phyloP scores from a whole-genome alignment of 2,113 vertebrate genomes.

The Miniopterus natalensis region DNA sequence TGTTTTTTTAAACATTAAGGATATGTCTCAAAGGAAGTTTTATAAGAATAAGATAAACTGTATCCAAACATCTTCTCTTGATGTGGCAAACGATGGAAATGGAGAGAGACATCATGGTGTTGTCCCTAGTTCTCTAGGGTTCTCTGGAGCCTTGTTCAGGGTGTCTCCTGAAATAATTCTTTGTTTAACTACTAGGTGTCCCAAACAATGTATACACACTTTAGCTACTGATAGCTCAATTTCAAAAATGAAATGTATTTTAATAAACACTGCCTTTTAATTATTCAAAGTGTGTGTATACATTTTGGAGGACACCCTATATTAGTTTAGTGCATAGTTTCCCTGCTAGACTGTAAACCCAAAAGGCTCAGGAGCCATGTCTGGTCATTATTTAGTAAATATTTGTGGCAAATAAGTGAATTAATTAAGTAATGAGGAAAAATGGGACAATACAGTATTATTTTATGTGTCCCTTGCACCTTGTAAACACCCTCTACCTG shows the following conservation, averaged over 20 bases:
- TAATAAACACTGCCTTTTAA: no score
- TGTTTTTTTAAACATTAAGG: background rate
- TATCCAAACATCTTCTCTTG: background rate
- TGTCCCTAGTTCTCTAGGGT: background rate
- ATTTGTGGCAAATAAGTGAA: constrained; percentile 32
- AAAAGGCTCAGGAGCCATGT: background rate
- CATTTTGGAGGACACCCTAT: no score
- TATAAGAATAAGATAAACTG: background rate
- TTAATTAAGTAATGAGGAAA: constrained; percentile 9
- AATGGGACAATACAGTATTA: background rate
- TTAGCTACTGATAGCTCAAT: no score
- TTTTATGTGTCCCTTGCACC: background rate
- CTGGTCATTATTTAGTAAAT: constrained; percentile 11
- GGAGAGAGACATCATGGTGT: background rate
- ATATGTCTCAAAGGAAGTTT: constrained; percentile 1
- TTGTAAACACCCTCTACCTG: background rate
- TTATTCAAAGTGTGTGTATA: no score
- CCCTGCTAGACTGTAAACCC: background rate
- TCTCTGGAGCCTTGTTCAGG: background rate
- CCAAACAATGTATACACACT: no score
- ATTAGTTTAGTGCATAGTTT: background rate
- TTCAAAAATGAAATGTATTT: no score
- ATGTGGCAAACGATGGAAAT: background rate
- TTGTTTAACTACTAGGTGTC: background rate
- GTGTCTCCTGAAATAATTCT: background rate